Conservation (phyloP, 2,113 vertebrate species). For the Heliornis fulica region DNA sequence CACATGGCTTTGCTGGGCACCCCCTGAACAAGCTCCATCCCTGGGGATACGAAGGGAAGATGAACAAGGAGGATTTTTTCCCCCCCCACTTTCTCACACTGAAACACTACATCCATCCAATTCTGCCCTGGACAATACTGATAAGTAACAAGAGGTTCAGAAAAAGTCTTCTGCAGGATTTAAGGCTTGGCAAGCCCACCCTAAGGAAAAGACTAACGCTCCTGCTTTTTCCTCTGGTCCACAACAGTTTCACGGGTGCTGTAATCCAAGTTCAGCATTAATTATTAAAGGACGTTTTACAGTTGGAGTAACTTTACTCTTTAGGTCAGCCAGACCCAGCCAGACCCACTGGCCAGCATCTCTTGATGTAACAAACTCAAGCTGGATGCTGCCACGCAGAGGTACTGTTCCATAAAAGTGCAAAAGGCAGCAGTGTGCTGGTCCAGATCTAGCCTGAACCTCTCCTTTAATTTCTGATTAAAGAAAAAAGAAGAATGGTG, state of each 20-base stretch:
- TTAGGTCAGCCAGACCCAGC: background rate
- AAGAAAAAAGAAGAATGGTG: accelerated
- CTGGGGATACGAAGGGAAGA: background rate
- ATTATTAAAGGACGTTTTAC: background rate
- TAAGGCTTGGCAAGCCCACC: background rate
- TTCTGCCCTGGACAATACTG: background rate
- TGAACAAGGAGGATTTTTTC: accelerated
- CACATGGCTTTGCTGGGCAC: accelerated
- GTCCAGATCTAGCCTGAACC: background rate
- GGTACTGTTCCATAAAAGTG: background rate
- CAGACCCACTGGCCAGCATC: background rate
- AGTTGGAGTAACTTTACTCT: background rate
- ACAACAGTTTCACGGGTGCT: background rate
- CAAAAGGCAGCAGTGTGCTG: background rate
- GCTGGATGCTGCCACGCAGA: background rate
- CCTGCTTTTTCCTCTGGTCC: background rate
- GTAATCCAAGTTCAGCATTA: background rate
- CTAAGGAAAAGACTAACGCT: background rate
- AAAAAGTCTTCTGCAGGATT: background rate
- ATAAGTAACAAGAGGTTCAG: background rate
- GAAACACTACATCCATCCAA: background rate
- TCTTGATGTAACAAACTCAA: background rate
- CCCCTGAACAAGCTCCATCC: background rate
- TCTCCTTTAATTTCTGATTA: background rate
- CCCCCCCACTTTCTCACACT: background rate